Conservation (phyloP, 2,888 invertebrate species). For the Caenorhabditis sinica region DNA sequence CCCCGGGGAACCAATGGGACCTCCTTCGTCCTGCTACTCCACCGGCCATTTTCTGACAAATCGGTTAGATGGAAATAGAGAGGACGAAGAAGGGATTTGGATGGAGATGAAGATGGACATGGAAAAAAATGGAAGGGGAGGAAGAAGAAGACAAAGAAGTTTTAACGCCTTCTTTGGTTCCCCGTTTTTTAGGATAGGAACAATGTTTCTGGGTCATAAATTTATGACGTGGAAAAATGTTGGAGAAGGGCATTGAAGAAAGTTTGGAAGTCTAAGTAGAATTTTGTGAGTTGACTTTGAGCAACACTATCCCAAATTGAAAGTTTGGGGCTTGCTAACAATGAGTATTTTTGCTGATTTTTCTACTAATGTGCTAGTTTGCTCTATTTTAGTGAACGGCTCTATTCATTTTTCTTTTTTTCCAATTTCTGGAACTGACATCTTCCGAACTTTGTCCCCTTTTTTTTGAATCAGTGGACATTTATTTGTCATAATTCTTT, state of each 20-base stretch:
- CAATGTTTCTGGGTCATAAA: slow-evolving; percentile 26
- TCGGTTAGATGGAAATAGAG: slow-evolving; percentile 14
- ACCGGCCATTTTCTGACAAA: slow-evolving; percentile 60
- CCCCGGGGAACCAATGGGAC: slow-evolving; percentile 35
- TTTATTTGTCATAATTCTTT: neutral
- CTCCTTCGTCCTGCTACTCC: too few species aligned
- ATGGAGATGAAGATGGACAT: neutral
- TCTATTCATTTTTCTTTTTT: neutral
- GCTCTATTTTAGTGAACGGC: neutral
- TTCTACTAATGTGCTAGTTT: too few species aligned
- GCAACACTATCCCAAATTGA: too few species aligned
- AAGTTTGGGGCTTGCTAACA: too few species aligned
- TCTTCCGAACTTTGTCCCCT: neutral
- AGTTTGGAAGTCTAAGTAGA: neutral
- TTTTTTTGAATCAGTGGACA: too few species aligned
- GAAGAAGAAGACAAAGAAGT: slow-evolving; percentile 12
- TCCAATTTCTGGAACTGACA: neutral
- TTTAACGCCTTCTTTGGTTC: slow-evolving; percentile 26
- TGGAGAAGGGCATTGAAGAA: neutral
- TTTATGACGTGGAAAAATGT: slow-evolving; percentile 47
- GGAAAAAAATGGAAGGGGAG: neutral
- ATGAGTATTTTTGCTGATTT: too few species aligned
- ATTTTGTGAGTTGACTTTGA: neutral
- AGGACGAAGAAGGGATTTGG: neutral
- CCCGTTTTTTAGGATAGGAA: neutral